Base-by-base conservation (phyloP, 2,113 vertebrate species). In the Stictonetta naevosa region DNA sequence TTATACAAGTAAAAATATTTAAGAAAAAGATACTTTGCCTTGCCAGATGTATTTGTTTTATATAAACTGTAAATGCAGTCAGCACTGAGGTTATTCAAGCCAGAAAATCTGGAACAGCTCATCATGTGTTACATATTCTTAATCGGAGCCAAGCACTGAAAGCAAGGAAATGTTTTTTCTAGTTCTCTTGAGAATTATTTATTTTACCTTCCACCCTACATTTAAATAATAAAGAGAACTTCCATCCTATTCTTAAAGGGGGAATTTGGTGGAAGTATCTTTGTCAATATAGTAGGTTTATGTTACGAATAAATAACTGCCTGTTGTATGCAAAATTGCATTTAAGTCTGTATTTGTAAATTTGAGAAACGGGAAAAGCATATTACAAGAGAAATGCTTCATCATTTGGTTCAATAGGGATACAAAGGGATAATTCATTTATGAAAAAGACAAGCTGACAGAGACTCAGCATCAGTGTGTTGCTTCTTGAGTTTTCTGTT, bases 91-190 rank as follows among this genome's bases (percentile, higher is more conserved):
- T 93, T 97, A 66, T 78, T 76, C 59, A 83, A 94, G 94, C 84
- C 95, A 95, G 87, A 82, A 96, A 93, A 95, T 97, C 85, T 95
- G 95, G 92, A 95, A 81, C 46, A 53, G 87, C 80, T 96, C 81
- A 86, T 95, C 36, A 21, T 31, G 11, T 87, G 79, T 74, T 92
- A 56, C 53, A n/a, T 82, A 19, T 50, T 87, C 48, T 90, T 94
- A 80, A 93, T 95, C 90, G 69, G 93, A 96, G 91, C 85, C 95
- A 96, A 95, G 89, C 63, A 79, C 77, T 77, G 86, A 83, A 95
- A 92, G 84, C 73, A 84, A 86, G 60, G 79, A 88, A 93, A 56
- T 66, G 26, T 66, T 80, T 92, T 90, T 76, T 83, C 68, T 86
- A 36, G 85, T 91, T 88, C 78, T 97, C 74, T 50, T 66, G 83